Conservation (phyloP, 2,113 vertebrate species). For the Triplophysa rosa region DNA sequence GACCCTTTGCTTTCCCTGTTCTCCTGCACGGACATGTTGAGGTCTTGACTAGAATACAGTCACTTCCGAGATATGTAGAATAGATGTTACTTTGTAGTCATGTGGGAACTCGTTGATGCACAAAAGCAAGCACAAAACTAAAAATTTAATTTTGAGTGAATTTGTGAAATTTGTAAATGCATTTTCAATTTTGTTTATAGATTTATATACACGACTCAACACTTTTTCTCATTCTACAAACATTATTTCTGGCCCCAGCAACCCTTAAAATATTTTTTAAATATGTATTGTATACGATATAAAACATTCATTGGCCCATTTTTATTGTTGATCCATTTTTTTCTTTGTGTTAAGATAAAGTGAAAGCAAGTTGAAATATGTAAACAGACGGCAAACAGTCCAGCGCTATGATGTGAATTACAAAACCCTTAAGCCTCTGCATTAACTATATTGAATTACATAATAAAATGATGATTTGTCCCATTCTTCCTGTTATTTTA, state of each 20-base stretch:
- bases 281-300: too few relatives aligned
- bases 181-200: neutral
- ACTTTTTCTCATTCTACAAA: too few relatives aligned
- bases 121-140: neutral
- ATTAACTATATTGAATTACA: neutral
- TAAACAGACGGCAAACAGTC: neutral
- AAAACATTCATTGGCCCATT: too few relatives aligned
- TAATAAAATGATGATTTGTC: neutral
- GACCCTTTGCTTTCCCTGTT: neutral
- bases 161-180: neutral
- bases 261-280: too few relatives aligned
- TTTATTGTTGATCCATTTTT: too few relatives aligned
- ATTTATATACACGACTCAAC: too few relatives aligned
- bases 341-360: neutral
- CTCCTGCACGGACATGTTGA: conserved; percentile 16
- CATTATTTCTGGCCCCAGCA: too few relatives aligned
- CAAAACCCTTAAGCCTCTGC: neutral
- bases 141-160: too few relatives aligned
- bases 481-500: neutral
- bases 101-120: neutral
- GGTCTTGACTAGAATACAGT: neutral
- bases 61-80: neutral
- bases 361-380: neutral
- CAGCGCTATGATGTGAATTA: neutral
- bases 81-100: neutral